A percentile compares a stretch with the other conserved stretches of the same genome.
Conservation (phyloP, 1,140 invertebrate species). For the Bombus polaris region DNA sequence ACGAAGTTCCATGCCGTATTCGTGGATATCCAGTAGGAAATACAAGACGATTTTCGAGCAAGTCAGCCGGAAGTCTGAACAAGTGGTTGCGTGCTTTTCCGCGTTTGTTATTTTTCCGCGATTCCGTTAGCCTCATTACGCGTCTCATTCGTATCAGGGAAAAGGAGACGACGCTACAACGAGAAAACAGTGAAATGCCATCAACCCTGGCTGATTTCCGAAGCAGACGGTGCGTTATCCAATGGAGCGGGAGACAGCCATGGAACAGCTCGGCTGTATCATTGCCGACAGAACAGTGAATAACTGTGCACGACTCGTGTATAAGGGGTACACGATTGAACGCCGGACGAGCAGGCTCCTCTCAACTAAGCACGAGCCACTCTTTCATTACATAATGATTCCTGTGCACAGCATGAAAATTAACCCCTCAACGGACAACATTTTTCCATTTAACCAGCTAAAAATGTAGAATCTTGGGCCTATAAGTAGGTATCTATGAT, state of each 20-base stretch:
- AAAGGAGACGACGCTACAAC: slow-evolving; percentile 6
- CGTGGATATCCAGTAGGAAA: neutral
- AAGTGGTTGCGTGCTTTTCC: no score
- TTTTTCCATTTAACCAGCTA: slow-evolving; percentile 9
- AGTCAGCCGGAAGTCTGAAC: neutral
- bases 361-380: slow-evolving; percentile 19
- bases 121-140: neutral
- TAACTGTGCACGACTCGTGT: slow-evolving; percentile 34
- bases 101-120: slow-evolving; percentile 5
- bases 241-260: slow-evolving; percentile 45
- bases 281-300: slow-evolving; percentile 52
- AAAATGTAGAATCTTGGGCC: no score
- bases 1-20: neutral
- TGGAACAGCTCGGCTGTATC: slow-evolving; percentile 49
- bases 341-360: slow-evolving; percentile 17
- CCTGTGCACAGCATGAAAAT: slow-evolving; percentile 13
- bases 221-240: slow-evolving; percentile 57
- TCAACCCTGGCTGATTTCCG: slow-evolving; percentile 45
- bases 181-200: slow-evolving; percentile 28
- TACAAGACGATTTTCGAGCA: neutral
- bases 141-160: neutral
- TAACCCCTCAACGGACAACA: neutral
- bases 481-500: no score
- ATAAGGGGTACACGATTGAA: slow-evolving; percentile 54
- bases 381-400: slow-evolving; percentile 57